Evolutionary conservation across 2,797 vertebrate species (phyloP).

Genomic region (Ptychobarbus kaznakovi): DNA sequence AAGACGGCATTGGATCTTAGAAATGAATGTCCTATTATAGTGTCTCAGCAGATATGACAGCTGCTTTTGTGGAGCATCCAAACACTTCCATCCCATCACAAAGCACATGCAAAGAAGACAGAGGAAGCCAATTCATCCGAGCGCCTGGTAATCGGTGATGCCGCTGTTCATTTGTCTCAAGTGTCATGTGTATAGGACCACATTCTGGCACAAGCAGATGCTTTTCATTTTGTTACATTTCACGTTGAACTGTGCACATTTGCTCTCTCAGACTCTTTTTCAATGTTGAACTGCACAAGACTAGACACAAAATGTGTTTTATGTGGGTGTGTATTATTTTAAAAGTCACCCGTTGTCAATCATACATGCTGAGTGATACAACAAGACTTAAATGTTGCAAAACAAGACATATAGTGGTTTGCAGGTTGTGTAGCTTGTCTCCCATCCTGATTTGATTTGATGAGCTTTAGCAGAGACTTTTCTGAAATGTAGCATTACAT

Average conservation of each 20-base stretch:
- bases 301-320: not conserved
- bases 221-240: conserved; percentile 33
- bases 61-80: conserved; percentile 75
- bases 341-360: not conserved
- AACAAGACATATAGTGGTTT: not conserved
- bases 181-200: conserved; percentile 45
- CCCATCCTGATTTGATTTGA: not conserved
- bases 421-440: not conserved
- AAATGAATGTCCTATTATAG: conserved; percentile 76
- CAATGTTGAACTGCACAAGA: not conserved
- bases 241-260: conserved; percentile 34
- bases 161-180: conserved; percentile 63
- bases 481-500: not conserved
- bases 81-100: conserved; percentile 77
- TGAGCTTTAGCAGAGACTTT: conserved; percentile 17
- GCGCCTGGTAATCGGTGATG: conserved; percentile 71
- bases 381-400: not conserved
- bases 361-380: not conserved
- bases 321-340: not conserved
- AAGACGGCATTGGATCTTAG: conserved; percentile 71
- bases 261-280: not conserved
- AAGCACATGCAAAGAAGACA: conserved; percentile 75
- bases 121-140: conserved; percentile 77
- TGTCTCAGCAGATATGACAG: conserved; percentile 79
- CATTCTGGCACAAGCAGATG: conserved; percentile 47